A percentile compares a stretch with the other conserved stretches of the same genome.
Evolutionary conservation across 2,797 vertebrate species (phyloP).

Genomic region (Coendou prehensilis): DNA sequence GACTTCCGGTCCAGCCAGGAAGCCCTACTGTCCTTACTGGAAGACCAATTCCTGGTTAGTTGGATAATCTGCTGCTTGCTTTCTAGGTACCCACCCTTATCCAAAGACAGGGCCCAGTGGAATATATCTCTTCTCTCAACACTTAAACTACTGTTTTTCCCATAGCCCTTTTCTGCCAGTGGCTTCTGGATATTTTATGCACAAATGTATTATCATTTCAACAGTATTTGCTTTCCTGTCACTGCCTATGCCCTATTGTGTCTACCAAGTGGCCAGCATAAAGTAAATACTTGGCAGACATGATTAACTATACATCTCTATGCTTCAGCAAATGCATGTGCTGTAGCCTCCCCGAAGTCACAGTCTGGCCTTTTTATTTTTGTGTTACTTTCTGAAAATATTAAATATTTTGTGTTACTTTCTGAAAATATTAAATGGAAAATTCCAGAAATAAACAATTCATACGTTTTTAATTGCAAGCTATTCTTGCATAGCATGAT

Average conservation of each 20-base stretch:
- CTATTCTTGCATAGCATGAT: neutral
- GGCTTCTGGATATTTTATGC: neutral
- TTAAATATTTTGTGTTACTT: neutral
- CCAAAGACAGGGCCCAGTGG: neutral
- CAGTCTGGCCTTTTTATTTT: neutral
- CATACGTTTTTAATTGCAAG: neutral
- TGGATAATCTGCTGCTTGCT: neutral
- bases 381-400: neutral
- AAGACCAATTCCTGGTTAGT: neutral
- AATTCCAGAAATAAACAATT: neutral
- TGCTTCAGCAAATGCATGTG: neutral
- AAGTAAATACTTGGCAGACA: neutral
- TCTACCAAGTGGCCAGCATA: neutral
- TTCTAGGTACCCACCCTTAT: neutral
- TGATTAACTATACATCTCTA: accelerated
- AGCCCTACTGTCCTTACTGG: neutral
- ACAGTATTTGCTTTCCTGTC: neutral
- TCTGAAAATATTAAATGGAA: neutral
- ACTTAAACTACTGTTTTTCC: neutral
- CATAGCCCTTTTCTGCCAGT: neutral
- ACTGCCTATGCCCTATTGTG: neutral
- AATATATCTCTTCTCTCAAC: neutral
- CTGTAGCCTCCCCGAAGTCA: neutral
- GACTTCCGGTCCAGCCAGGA: neutral
- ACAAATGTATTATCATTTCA: neutral